phyloP scores from a whole-genome alignment of 2,888 invertebrate species.

The Pandemis corylana region DNA sequence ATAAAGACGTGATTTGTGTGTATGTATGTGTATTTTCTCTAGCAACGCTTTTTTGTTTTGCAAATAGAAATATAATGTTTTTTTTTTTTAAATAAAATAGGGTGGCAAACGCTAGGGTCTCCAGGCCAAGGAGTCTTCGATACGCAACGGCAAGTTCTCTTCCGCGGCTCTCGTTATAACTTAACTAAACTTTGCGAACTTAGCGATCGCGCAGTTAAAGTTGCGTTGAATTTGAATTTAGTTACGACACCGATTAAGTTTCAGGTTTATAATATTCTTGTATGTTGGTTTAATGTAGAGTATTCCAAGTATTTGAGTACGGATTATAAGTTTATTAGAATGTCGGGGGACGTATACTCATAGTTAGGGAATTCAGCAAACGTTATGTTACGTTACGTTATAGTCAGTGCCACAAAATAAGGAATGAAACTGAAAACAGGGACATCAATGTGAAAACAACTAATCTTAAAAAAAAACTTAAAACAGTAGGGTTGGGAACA shows the following conservation, averaged over 20 bases:
- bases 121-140: background rate
- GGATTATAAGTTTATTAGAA: background rate
- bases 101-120: background rate
- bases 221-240: slow-evolving; percentile 22
- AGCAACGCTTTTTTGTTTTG: no score
- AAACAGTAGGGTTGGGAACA: no score
- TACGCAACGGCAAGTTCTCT: background rate
- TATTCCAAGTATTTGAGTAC: background rate
- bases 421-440: no score
- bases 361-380: background rate
- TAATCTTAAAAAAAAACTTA: no score
- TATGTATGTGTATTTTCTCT: no score
- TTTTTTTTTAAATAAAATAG: no score
- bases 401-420: background rate
- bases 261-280: slow-evolving; percentile 5
- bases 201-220: background rate
- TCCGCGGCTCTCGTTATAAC: background rate
- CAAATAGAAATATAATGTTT: no score
- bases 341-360: background rate
- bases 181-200: background rate
- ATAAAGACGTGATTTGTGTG: no score
- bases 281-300: slow-evolving; percentile 3
- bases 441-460: no score
- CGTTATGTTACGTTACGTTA: background rate
- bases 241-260: slow-evolving; percentile 4